A percentile compares a stretch with the other conserved stretches of the same genome.
Evolutionary conservation across 2,888 invertebrate genomes (phyloP).

Genomic region (Exocentrus adspersus): DNA sequence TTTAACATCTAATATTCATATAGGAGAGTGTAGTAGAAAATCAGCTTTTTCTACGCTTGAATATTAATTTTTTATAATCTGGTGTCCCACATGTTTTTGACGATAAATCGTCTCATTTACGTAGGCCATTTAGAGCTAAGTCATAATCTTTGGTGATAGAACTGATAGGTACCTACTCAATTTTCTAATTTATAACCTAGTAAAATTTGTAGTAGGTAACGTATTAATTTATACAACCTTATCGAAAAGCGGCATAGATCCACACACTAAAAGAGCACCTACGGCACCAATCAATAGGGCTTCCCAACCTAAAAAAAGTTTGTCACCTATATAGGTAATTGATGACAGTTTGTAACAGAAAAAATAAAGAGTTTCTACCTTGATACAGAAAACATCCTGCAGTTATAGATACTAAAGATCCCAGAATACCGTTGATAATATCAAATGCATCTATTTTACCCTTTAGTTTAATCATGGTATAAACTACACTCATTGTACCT

Average conservation of each 20-base stretch:
- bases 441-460: conserved; percentile 83
- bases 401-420: conserved; percentile 87
- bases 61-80: no score
- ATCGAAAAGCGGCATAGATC: conserved; percentile 80
- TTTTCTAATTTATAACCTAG: no score
- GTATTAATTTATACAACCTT: conserved; percentile 54
- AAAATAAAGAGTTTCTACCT: conserved; percentile 46
- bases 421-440: conserved; percentile 88
- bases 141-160: no score
- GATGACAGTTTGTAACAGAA: neutral
- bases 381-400: conserved; percentile 88
- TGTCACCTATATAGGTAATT: no score
- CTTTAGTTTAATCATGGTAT: conserved; percentile 73
- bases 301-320: conserved; percentile 83
- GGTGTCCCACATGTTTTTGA: no score
- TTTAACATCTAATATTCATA: no score
- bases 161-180: no score
- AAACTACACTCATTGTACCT: conserved; percentile 76
- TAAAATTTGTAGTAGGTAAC: neutral
- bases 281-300: conserved; percentile 82
- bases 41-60: no score
- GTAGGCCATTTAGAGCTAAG: no score
- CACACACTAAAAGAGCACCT: conserved; percentile 79
- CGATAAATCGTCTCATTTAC: no score
- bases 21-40: no score